These are phyloP conservation scores for Pollenia amentaria DNA, from an alignment of 2,888 invertebrate genomes.

Conservation along the genomic window DNA sequence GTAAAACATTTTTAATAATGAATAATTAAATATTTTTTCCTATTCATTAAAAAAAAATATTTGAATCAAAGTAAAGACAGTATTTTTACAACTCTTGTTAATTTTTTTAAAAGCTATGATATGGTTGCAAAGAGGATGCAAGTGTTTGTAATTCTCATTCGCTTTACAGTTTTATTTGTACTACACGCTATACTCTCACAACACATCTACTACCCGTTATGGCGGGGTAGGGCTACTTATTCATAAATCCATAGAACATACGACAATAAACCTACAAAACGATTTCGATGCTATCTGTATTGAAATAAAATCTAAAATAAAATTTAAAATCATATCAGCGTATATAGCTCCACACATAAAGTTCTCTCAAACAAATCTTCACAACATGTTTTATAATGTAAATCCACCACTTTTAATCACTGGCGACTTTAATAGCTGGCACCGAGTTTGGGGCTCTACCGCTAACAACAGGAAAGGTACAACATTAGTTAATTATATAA, in stretches of 20 bases:
- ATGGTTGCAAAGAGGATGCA: too few species aligned
- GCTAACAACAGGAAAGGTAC: constrained; percentile 50
- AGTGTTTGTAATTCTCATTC: too few species aligned
- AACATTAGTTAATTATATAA: constrained; percentile 41
- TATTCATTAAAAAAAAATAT: too few species aligned
- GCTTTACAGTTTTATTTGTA: too few species aligned
- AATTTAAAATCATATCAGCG: constrained; percentile 38
- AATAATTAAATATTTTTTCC: too few species aligned
- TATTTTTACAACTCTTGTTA: too few species aligned
- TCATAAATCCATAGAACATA: constrained; percentile 61
- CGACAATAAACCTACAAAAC: not conserved
- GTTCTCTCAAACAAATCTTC: constrained; percentile 11
- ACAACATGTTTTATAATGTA: not conserved
- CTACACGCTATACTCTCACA: too few species aligned
- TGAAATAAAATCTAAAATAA: constrained; percentile 43
- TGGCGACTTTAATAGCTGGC: constrained; percentile 57
- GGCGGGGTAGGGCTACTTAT: constrained; percentile 43
- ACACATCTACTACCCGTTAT: too few species aligned
- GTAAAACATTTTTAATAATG: too few species aligned
- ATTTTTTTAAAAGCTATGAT: too few species aligned
- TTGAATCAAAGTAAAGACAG: too few species aligned
- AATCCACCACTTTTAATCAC: not conserved
- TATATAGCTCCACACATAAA: constrained; percentile 43
- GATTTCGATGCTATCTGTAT: constrained; percentile 28
- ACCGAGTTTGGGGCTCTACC: constrained; percentile 44